Conservation (phyloP, 2,113 vertebrate species). For the Agapornis roseicollis region DNA sequence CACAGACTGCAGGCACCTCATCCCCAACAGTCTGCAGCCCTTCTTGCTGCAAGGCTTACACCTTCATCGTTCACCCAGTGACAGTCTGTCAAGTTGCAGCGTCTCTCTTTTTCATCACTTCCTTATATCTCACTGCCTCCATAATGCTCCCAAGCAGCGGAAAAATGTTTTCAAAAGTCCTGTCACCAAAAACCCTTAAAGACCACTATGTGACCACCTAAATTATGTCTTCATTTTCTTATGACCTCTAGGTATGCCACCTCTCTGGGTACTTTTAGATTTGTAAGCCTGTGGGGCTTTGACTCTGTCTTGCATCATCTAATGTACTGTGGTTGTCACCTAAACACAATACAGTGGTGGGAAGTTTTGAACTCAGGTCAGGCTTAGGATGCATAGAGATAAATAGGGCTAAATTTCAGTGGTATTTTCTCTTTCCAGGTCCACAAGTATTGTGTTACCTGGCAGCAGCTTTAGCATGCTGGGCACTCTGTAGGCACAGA, state of each 20-base stretch:
- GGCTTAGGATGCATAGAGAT: neutral
- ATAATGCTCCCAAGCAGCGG: neutral
- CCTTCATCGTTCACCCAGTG: neutral
- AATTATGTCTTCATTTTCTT: neutral
- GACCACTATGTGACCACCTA: neutral
- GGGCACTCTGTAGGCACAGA: neutral
- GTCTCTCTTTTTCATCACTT: neutral
- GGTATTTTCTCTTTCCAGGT: neutral
- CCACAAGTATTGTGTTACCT: neutral
- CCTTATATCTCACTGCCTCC: neutral
- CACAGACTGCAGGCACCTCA: neutral
- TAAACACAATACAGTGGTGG: neutral
- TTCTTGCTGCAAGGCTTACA: neutral
- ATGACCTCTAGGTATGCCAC: neutral
- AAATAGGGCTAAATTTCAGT: neutral
- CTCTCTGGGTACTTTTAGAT: neutral
- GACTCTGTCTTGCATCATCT: neutral
- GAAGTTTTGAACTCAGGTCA: neutral
- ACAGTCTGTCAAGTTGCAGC: neutral
- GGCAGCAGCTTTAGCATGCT: neutral
- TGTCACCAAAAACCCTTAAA: accelerated
- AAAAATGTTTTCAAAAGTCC: neutral
- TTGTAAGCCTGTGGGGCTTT: neutral
- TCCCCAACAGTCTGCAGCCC: neutral
- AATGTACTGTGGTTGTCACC: neutral